Conservation (phyloP, 2,113 vertebrate genomes). For the Platysternon megacephalum region DNA sequence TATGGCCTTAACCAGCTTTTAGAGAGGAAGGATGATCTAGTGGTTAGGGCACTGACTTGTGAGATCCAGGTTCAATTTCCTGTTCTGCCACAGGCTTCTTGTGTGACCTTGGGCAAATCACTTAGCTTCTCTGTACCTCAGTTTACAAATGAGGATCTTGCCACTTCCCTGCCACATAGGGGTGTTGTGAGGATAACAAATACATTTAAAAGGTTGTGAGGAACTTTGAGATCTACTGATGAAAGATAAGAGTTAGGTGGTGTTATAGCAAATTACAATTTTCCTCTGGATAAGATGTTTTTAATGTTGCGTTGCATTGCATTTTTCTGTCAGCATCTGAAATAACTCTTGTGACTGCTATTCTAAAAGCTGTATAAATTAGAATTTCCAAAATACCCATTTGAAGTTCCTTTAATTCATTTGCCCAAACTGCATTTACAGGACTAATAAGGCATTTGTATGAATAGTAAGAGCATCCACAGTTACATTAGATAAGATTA, state of each 20-base stretch:
- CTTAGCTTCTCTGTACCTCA: background rate
- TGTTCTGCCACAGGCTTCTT: background rate
- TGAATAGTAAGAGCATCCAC: background rate
- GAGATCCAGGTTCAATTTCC: background rate
- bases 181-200: background rate
- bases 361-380: background rate
- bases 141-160: background rate
- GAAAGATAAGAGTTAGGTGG: background rate
- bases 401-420: background rate
- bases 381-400: background rate
- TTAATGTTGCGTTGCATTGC: background rate
- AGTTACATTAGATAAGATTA: background rate
- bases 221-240: background rate
- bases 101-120: background rate
- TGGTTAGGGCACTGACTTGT: background rate
- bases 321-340: background rate
- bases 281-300: background rate
- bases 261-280: background rate
- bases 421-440: background rate
- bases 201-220: background rate
- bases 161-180: background rate
- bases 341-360: background rate
- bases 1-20: accelerated
- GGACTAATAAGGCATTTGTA: background rate
- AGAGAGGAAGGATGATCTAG: background rate